These are phyloP conservation scores for Dunckerocampus dactyliophorus DNA, from an alignment of 2,113 vertebrate species.

Conservation along the genomic window DNA sequence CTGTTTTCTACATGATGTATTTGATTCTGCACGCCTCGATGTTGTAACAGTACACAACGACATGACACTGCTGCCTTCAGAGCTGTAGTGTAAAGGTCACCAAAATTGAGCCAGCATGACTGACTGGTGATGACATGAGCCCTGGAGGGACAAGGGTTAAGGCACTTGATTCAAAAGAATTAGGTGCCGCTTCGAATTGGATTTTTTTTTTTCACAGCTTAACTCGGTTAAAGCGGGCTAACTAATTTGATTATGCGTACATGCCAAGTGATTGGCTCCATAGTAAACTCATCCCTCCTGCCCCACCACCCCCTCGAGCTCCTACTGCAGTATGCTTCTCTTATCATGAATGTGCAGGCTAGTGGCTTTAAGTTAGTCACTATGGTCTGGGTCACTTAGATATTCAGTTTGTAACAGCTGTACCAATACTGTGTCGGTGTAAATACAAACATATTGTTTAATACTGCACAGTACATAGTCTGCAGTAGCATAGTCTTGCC, in stretches of 20 bases:
- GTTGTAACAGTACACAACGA: constrained; percentile 14
- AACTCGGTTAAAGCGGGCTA: constrained; percentile 18
- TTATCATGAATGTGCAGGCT: constrained; percentile 27
- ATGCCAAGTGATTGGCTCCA: constrained; percentile 21
- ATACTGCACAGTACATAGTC: too few relatives aligned
- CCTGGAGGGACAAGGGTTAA: constrained; percentile 4
- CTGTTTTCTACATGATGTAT: too few relatives aligned
- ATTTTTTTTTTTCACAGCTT: constrained; percentile 3
- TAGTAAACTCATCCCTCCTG: constrained; percentile 11
- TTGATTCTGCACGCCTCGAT: constrained; percentile 28
- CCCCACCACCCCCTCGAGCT: constrained; percentile 18
- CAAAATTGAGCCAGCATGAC: constrained; percentile 19
- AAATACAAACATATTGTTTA: too few relatives aligned
- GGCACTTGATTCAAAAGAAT: constrained; percentile 13
- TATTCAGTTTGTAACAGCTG: background rate
- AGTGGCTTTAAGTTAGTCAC: constrained; percentile 1
- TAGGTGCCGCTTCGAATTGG: constrained; percentile 17
- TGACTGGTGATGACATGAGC: constrained; percentile 7
- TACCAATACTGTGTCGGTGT: background rate
- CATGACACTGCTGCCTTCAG: background rate
- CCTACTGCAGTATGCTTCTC: constrained; percentile 27
- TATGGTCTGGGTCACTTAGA: constrained; percentile 3
- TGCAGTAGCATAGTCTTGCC: too few relatives aligned
- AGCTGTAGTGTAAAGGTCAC: constrained; percentile 5
- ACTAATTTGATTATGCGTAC: constrained; percentile 24